A percentile compares a stretch with the other conserved stretches of the same genome.
These are phyloP conservation scores for Cephus pulcher DNA, from an alignment of 2,888 invertebrate genomes.

Conservation along the genomic window DNA sequence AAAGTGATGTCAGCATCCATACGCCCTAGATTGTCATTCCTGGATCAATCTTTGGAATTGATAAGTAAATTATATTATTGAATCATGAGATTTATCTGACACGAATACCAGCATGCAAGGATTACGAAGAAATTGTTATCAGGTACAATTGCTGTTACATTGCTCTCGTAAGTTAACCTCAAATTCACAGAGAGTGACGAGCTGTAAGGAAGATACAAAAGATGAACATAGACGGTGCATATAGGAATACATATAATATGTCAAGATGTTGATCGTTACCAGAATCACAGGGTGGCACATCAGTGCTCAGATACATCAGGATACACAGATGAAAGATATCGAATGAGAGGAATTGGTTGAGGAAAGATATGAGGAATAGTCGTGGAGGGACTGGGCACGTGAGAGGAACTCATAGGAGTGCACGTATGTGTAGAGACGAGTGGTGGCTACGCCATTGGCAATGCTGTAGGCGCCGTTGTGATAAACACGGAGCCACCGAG, in stretches of 20 bases:
- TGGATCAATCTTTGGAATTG: background rate
- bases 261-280: background rate
- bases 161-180: background rate
- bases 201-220: background rate
- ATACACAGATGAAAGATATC: background rate
- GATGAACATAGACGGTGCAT: background rate
- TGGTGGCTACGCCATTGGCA: constrained; percentile 29
- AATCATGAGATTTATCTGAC: background rate
- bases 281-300: background rate
- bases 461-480: constrained; percentile 22
- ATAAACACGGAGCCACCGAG: constrained; percentile 30
- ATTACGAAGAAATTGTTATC: background rate
- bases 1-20: constrained; percentile 2
- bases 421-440: background rate
- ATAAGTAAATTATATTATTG: background rate
- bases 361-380: background rate
- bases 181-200: background rate
- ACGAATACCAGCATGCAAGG: background rate
- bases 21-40: background rate
- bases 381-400: background rate
- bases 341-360: background rate
- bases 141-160: background rate
- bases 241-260: background rate
- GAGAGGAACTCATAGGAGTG: background rate
- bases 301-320: background rate